Evolutionary conservation across 1,140 invertebrate species (phyloP), one percentile per base, ranked within the genome.

Genomic region (Anastrepha ludens): DNA sequence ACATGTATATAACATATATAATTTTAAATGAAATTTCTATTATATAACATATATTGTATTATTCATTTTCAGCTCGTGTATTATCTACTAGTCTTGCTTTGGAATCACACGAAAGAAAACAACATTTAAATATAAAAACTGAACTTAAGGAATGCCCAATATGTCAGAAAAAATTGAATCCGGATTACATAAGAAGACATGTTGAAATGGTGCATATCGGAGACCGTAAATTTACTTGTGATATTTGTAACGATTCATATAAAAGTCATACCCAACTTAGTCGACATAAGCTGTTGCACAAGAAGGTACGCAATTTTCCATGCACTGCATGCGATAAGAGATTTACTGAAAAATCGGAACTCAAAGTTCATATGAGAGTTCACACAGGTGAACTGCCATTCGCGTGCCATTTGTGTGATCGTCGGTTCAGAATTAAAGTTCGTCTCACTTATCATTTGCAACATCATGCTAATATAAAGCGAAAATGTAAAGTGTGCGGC

Each of bases 341-440:
- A 55, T 81, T 81, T 29, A 13, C n/a, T 3, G 90, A 91, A 65
- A 89, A 89, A 44, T 98, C 98, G 91, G 98, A 99, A 90, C 94
- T 99, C 0, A 98, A 98, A 85, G 99, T 98, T 15, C 98, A 99
- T 94, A 97, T 98, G 13, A 95, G 98, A 47, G 98, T 98, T 1
- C 98, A 99, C 93, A 98, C 98, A 2, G 98, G 98, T 1, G 99
- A 99, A 93, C 99, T 99, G 93, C 99, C 99, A 0, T 97, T 97
- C 91, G 88, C 90, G 39, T 92, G 91, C 20, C 67, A 88, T 58
- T 89, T 88, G n/a, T 92, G 91, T 47, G 86, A 87, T 0, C 90
- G 90, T 2, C 88, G 90, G 39, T 92, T 92, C 64, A 90, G 90
- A 0, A 91, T 91, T 8, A 90, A 90, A 55, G 90, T 90, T 0